Base-by-base conservation (phyloP, 2,113 vertebrate genomes). In the Azemiops feae region DNA sequence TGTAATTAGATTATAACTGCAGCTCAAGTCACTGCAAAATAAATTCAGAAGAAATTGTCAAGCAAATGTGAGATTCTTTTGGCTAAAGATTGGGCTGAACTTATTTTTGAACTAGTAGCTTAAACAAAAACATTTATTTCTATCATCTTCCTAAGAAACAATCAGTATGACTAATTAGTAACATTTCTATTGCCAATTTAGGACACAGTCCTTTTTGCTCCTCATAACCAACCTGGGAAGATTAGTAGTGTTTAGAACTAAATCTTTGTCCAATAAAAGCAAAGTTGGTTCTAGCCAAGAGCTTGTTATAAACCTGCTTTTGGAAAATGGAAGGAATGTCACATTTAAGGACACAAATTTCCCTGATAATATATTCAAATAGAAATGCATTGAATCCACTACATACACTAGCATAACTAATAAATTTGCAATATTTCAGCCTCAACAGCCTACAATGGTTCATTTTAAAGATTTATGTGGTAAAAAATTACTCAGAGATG, bases 361-460 rank as follows among this genome's bases (percentile, higher is more conserved):
- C 93, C 97, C 91, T 93, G 7, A 60, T 98, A 97, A 98, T 97
- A 96, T 98, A 97, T 98, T 98, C 96, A 94, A 97, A 97, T 97
- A 97, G 97, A 97, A 97, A 97, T 97, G 81, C 97, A 97, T 97
- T 94, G 97, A 97, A 98, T 97, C 96, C 97, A 96, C 97, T 97
- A 95, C 96, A 96, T 81, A 97, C 97, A 95, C 91, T 94, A 97
- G 97, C 96, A 97, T 91, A 97, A 96, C 97, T 97, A 97, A 96
- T 97, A 97, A 97, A 97, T 97, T 97, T 97, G 91, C 95, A 97
- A 97, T 97, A 97, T 98, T 97, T 97, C 97, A 97, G 96, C 97
- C 96, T 97, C 94, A 97, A 96, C 96, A 97, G 97, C 96, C 97
- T 97, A 96, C 96, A 95, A 97, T 87, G 94, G 96, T 97, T 97